Evolutionary conservation across 2,888 invertebrate genomes (phyloP), one percentile per base, ranked within the genome.

Genomic region (Pycnomerus fuliginosus): DNA sequence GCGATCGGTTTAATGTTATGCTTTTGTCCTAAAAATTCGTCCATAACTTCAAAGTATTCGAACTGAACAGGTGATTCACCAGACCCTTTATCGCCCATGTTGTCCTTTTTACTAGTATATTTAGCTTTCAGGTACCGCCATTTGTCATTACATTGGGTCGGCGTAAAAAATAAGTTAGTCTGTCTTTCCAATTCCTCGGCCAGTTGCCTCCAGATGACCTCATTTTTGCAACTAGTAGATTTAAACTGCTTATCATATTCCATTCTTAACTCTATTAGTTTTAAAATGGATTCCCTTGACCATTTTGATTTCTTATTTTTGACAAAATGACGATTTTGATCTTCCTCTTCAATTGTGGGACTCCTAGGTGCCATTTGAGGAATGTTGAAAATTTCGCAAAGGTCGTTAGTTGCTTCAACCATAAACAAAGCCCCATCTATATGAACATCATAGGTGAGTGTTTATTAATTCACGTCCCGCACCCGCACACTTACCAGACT

Each of bases 1-100:
- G 37, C 25, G 3, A 43, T 10, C 16, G 46, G 42, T 7, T n/a
- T 16, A 11, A 43, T 11, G 23, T 43, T 43, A n/a, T 10, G 36
- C 13, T 43, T 36, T n/a, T 10, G 16, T 12, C 20, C 29, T 16
- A 20, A 30, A 29, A 43, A 14, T 22, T n/a, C 23, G 20, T 37
- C 43, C 15, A 43, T 24, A 11, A 29, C 43, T 1, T 36, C 29
- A 29, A 36, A 43, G 20, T 29, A 43, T 5, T 28, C 36, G 12
- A 28, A 37, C n/a, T 22, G 13, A n/a, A 30, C 8, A 8, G 36
- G 23, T 27, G 12, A 7, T 22, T 20, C 30, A 4, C 43, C 43
- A 10, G 29, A 32, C 4, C 12, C 33, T 29, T 15, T n/a, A 10
- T 11, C 10, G 13, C 43, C 31, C 36, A 37, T 36, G 22, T 36